Conservation (phyloP, 2,888 invertebrate species). For the Drosophila acutilabella region DNA sequence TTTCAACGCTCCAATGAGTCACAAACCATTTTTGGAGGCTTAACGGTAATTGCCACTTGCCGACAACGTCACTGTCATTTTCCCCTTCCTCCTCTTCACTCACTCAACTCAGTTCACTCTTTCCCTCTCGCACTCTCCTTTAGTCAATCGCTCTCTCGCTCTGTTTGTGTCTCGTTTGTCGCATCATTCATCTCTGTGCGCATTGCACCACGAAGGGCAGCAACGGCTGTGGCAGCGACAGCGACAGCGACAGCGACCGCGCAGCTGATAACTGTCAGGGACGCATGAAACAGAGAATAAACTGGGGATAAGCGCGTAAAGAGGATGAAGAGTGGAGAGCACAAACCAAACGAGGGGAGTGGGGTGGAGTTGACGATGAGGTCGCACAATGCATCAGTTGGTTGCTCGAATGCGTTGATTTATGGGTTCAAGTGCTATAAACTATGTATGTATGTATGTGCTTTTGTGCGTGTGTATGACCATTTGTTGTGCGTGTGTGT, state of each 20-base stretch:
- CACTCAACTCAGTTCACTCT: background rate
- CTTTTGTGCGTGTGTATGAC: slow-evolving; percentile 7
- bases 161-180: background rate
- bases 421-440: slow-evolving; percentile 52
- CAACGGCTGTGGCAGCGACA: background rate
- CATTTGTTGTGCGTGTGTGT: background rate
- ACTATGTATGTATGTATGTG: background rate
- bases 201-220: slow-evolving; percentile 65
- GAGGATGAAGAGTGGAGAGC: slow-evolving; percentile 1
- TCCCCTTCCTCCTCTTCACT: slow-evolving; percentile 3
- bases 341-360: background rate
- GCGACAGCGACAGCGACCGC: slow-evolving; percentile 4
- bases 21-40: slow-evolving; percentile 48
- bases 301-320: slow-evolving; percentile 23
- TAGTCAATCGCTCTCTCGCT: background rate
- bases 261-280: slow-evolving; percentile 42
- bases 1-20: slow-evolving; percentile 63
- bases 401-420: slow-evolving; percentile 57
- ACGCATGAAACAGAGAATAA: slow-evolving; percentile 24
- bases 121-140: background rate
- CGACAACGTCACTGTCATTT: slow-evolving; percentile 30
- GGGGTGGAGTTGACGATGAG: slow-evolving; percentile 30
- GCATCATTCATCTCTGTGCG: slow-evolving; percentile 38
- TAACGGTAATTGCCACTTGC: slow-evolving; percentile 69
- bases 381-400: slow-evolving; percentile 51